These are phyloP conservation scores for Ornithoptera priamus DNA, from an alignment of 2,888 invertebrate genomes.

Conservation along the genomic window DNA sequence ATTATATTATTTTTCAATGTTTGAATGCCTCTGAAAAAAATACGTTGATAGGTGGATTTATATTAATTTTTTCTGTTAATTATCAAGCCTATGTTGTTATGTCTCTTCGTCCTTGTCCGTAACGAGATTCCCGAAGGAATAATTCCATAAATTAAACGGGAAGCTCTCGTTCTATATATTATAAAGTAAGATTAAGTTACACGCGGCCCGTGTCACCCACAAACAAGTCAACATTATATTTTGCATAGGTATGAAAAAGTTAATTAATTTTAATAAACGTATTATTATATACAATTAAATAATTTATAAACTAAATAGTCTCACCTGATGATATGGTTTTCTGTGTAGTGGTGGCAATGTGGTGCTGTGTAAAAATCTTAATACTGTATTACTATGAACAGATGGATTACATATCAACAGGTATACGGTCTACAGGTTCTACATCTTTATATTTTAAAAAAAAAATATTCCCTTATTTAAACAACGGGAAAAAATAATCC, in stretches of 20 bases:
- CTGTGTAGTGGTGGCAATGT: too few relatives aligned
- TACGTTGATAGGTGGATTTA: not conserved
- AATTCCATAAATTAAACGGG: constrained; percentile 16
- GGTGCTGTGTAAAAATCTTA: too few relatives aligned
- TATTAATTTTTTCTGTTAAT: constrained; percentile 1
- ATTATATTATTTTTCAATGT: not conserved
- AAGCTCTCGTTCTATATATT: not conserved
- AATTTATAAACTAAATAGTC: too few relatives aligned
- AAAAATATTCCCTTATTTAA: not conserved
- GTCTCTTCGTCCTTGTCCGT: constrained; percentile 1
- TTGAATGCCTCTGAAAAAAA: not conserved
- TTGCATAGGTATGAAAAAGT: not conserved
- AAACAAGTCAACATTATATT: not conserved
- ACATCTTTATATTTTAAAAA: not conserved
- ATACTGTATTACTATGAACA: too few relatives aligned
- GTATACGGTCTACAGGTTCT: too few relatives aligned
- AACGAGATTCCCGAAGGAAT: constrained; percentile 13
- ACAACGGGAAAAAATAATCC: not conserved
- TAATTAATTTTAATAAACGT: not conserved
- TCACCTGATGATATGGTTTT: too few relatives aligned
- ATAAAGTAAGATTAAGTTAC: constrained; percentile 10
- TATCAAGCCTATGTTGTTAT: constrained; percentile 5
- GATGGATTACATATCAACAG: too few relatives aligned
- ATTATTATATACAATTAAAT: not conserved
- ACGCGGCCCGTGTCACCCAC: not conserved